These are phyloP conservation scores for Ricordea florida DNA, from an alignment of 92 coral and sea anemone species.

Conservation along the genomic window DNA sequence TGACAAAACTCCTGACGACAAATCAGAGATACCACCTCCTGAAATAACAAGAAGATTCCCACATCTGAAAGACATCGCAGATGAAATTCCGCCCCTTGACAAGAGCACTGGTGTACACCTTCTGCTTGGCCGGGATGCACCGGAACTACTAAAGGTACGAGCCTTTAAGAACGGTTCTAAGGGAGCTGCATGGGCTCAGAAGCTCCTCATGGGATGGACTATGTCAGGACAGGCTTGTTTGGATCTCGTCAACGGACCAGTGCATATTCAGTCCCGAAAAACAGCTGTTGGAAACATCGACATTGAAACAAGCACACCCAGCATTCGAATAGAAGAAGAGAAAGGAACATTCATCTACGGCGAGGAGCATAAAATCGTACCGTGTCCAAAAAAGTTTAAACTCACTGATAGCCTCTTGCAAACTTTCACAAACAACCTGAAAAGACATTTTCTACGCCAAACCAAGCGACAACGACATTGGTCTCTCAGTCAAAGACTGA, in stretches of 20 bases:
- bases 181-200: slow-evolving; percentile 35
- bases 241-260: no score
- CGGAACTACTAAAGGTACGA: slow-evolving; percentile 34
- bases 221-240: no score
- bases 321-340: not conserved
- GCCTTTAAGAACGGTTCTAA: slow-evolving; percentile 23
- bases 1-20: slow-evolving; percentile 57
- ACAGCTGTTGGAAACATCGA: no score
- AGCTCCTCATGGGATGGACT: slow-evolving; percentile 11
- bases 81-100: slow-evolving; percentile 49
- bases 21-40: slow-evolving; percentile 64
- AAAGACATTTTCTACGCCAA: no score
- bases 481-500: not conserved
- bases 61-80: slow-evolving; percentile 26
- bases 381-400: slow-evolving; percentile 24
- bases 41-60: slow-evolving; percentile 42
- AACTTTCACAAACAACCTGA: not conserved
- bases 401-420: not conserved
- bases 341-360: not conserved
- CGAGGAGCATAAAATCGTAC: not conserved
- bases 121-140: slow-evolving; percentile 41
- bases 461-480: not conserved
- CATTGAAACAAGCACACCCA: no score
- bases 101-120: slow-evolving; percentile 14
- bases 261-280: no score